Evolutionary conservation across 2,888 invertebrate genomes (phyloP).

Genomic region (Eristalinus aeneus): DNA sequence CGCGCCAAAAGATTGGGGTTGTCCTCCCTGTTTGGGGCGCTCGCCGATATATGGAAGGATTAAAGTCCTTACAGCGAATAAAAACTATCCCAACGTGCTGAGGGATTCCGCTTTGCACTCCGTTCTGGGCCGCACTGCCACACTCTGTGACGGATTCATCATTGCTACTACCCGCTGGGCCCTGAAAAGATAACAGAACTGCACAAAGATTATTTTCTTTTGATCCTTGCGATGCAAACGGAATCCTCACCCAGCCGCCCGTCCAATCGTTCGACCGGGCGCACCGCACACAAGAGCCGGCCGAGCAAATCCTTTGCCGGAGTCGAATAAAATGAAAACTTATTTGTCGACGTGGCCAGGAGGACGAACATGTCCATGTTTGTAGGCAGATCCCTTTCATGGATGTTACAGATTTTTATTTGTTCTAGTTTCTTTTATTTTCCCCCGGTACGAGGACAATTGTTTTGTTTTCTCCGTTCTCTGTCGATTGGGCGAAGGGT

Average conservation of each 20-base stretch:
- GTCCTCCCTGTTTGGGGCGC: neutral
- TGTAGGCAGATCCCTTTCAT: slow-evolving; percentile 69
- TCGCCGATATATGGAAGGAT: slow-evolving; percentile 42
- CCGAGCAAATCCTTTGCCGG: slow-evolving; percentile 60
- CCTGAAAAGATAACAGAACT: slow-evolving; percentile 40
- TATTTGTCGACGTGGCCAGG: slow-evolving; percentile 52
- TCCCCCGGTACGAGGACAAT: slow-evolving; percentile 67
- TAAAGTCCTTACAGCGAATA: slow-evolving; percentile 58
- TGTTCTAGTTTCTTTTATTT: slow-evolving; percentile 69
- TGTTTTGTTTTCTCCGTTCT: slow-evolving; percentile 21
- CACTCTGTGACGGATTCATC: slow-evolving; percentile 54
- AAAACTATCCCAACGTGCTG: slow-evolving; percentile 58
- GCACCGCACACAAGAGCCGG: neutral
- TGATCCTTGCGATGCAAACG: slow-evolving; percentile 60
- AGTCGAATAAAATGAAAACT: slow-evolving; percentile 70
- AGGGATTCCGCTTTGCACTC: slow-evolving; percentile 36
- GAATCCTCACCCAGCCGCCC: slow-evolving; percentile 19
- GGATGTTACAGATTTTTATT: slow-evolving; percentile 70
- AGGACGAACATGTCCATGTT: slow-evolving; percentile 40
- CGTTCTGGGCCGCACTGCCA: neutral
- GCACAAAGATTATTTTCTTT: slow-evolving; percentile 70
- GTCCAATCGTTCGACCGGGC: slow-evolving; percentile 25
- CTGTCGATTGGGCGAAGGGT: slow-evolving; percentile 11
- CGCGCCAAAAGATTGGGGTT: slow-evolving; percentile 9
- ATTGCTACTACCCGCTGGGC: slow-evolving; percentile 65